A percentile compares a stretch with the other conserved stretches of the same genome.
phyloP scores from a whole-genome alignment of 2,113 vertebrate species.

The Chionis minor region DNA sequence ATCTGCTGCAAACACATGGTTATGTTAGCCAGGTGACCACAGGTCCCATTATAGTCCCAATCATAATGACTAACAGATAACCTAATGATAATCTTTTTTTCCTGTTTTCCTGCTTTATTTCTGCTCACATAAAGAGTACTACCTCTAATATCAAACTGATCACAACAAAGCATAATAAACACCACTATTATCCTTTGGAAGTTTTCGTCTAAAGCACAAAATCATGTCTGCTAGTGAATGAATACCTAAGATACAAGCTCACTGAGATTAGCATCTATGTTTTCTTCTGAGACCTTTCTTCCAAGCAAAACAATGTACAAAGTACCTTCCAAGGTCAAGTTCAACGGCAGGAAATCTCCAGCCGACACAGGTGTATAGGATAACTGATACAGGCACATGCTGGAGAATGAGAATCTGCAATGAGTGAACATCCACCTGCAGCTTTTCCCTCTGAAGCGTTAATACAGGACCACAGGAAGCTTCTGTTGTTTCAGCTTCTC shows the following conservation, averaged over 20 bases:
- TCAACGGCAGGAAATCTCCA: slow-evolving; percentile 60
- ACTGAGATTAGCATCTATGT: neutral
- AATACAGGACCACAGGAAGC: slow-evolving; percentile 56
- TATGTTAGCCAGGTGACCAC: neutral
- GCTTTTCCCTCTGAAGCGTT: slow-evolving; percentile 25
- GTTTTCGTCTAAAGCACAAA: slow-evolving; percentile 6
- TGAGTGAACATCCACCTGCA: slow-evolving; percentile 46
- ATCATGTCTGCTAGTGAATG: neutral
- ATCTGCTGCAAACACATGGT: neutral
- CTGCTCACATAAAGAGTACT: neutral
- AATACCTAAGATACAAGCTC: neutral
- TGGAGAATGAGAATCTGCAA: slow-evolving; percentile 47
- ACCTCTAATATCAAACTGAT: neutral
- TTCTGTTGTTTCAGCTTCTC: slow-evolving; percentile 49
- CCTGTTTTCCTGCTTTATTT: neutral
- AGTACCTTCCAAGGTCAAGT: slow-evolving; percentile 54
- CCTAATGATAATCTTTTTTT: neutral
- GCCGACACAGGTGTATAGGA: slow-evolving; percentile 17
- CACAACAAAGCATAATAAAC: neutral
- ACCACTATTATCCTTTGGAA: neutral
- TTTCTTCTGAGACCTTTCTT: slow-evolving; percentile 35
- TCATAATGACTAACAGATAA: neutral
- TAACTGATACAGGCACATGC: slow-evolving; percentile 25
- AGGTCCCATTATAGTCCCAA: neutral
- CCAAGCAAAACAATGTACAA: neutral